Percentiles rank a stretch among this genome's conserved stretches.
Conservation (phyloP, 2,797 vertebrate genomes). For the Tokudaia muenninki region DNA sequence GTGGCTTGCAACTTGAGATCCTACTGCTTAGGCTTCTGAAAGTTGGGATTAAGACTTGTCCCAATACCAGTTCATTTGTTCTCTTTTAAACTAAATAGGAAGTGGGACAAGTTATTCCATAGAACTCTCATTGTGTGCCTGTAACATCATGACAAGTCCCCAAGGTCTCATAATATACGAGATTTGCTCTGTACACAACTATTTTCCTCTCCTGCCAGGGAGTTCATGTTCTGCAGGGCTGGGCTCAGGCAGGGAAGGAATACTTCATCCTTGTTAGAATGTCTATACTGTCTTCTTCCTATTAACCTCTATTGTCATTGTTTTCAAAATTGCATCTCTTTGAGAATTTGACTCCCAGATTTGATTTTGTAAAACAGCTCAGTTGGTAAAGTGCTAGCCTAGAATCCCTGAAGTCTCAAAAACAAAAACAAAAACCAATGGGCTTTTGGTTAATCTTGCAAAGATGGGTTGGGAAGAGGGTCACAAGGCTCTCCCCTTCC, state of each 20-base stretch:
- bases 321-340: slow-evolving; percentile 37
- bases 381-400: background rate
- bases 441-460: background rate
- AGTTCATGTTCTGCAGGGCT: background rate
- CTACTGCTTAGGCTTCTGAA: background rate
- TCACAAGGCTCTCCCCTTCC: background rate
- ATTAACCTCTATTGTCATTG: background rate
- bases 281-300: background rate
- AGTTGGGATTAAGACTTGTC: background rate
- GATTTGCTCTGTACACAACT: background rate
- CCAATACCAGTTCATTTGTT: background rate
- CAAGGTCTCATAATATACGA: background rate
- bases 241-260: background rate
- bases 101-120: background rate
- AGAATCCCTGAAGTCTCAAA: background rate
- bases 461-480: background rate
- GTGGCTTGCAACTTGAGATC: background rate
- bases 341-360: slow-evolving; percentile 6
- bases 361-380: background rate
- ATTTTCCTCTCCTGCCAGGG: too few relatives aligned
- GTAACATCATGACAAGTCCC: background rate
- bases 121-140: background rate
- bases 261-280: background rate
- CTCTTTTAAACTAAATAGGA: slow-evolving; percentile 1
- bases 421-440: background rate